A percentile compares a stretch with the other conserved stretches of the same genome.
These are phyloP conservation scores for Monarcha castaneiventris DNA, from an alignment of 2,113 vertebrate species.

Conservation along the genomic window DNA sequence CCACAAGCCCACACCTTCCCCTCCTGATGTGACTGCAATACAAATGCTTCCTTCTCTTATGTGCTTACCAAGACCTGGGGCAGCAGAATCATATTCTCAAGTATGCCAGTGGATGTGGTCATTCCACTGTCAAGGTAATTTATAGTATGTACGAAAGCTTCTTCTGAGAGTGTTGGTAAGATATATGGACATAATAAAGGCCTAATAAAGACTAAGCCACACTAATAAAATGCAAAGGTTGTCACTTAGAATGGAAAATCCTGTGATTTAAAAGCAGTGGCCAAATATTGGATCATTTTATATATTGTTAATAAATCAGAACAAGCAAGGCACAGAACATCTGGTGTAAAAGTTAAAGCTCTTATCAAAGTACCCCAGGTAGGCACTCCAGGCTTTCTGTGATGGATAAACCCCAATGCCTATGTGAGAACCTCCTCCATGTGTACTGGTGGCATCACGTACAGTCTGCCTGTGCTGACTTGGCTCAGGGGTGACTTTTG, in stretches of 20 bases:
- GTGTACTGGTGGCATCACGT: not conserved
- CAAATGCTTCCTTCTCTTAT: not conserved
- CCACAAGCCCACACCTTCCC: not conserved
- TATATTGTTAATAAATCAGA: constrained; percentile 65
- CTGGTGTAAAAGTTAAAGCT: constrained; percentile 13
- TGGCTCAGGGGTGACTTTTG: not conserved
- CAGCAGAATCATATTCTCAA: not conserved
- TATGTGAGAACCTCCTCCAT: not conserved
- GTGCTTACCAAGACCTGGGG: not conserved
- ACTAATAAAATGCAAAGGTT: constrained; percentile 67
- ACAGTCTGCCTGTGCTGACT: not conserved
- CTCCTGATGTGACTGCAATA: not conserved
- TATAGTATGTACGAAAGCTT: constrained; percentile 38
- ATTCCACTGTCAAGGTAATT: constrained; percentile 45
- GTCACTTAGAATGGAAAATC: constrained; percentile 67
- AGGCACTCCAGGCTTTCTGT: not conserved
- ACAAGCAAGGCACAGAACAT: not conserved
- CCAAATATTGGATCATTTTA: constrained; percentile 61
- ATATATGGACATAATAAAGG: constrained; percentile 43
- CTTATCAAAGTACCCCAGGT: not conserved
- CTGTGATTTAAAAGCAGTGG: constrained; percentile 56
- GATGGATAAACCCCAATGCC: not conserved
- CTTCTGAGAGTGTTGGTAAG: constrained; percentile 51
- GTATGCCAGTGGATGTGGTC: not conserved
- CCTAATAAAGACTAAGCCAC: constrained; percentile 65